Base-by-base conservation (phyloP, 2,888 invertebrate species). In the Agonum fuliginosum region DNA sequence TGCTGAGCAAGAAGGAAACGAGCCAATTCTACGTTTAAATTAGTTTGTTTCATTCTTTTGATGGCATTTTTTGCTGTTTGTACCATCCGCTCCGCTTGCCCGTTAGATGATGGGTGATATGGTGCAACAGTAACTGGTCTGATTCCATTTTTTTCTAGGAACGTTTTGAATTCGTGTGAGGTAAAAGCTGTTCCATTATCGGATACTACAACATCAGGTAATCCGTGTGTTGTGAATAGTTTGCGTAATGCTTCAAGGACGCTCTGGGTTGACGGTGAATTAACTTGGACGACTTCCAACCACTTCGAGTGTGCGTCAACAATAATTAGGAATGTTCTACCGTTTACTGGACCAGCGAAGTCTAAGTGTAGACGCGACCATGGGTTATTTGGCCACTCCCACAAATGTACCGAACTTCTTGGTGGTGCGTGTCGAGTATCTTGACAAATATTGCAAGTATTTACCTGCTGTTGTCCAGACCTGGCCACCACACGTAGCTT, bases 171-270 rank as follows among this genome's bases (percentile, higher is more conserved):
- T 67, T 83, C 82, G 12, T 67, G 76, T 1, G 80, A 80, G 4
- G 54, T 78, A 71, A 84, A 83, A 6, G 78, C 78, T 12, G 81
- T 78, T 6, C 80, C 80, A 78, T 83, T 82, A 70, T 83, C 83
- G 2, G 80, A 79, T 0, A 81, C 82, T 2, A 83, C 27, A 4
- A 62, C 77, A 27, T 80, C 80, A 2, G 82, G 83, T 8, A 83
- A n/a, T n/a, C n/a, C n/a, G n/a, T n/a, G n/a, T n/a, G n/a, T n/a
- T n/a, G n/a, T n/a, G n/a, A n/a, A 14, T 12, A 10, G 12, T 12
- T 43, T 10, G 4, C n/a, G 14, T 14, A 43, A 43, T 43, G 4
- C 22, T 19, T 79, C 27, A 0, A 83, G 65, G 10, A 58, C 71
- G 12, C 65, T 67, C 5, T 81, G 80, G 5, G 80, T 78, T 6